Percentiles rank a stretch among this genome's conserved stretches.
phyloP scores from a whole-genome alignment of 2,797 vertebrate species.

The Anabacerthia variegaticeps region DNA sequence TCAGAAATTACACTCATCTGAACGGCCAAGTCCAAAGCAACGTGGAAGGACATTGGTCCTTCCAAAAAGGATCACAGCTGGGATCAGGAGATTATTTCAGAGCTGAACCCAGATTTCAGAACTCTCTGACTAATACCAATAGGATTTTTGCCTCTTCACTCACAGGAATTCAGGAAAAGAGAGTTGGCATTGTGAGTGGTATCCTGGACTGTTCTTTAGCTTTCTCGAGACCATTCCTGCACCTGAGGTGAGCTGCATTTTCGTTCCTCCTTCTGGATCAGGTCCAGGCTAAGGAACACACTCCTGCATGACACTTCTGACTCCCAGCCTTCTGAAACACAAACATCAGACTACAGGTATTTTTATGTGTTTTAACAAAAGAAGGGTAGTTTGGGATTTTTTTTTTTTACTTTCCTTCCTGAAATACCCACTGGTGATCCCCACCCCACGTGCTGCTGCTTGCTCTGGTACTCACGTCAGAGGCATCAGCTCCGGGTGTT shows the following conservation, averaged over 20 bases:
- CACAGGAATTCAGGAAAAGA: background rate
- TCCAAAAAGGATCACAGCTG: background rate
- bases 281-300: background rate
- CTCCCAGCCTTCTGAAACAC: background rate
- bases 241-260: background rate
- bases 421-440: slow-evolving; percentile 42
- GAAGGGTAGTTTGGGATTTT: background rate
- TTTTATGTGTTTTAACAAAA: slow-evolving; percentile 35
- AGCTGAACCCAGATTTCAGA: background rate
- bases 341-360: background rate
- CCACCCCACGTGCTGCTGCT: background rate
- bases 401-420: slow-evolving; percentile 9
- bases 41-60: background rate
- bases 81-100: background rate
- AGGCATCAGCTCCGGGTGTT: background rate
- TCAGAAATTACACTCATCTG: background rate
- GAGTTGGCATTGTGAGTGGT: background rate
- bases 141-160: background rate
- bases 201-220: background rate
- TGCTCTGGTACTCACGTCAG: background rate
- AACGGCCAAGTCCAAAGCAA: background rate
- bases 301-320: background rate
- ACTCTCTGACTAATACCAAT: background rate
- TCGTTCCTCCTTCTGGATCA: background rate
- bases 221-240: background rate